Evolutionary conservation across 2,113 vertebrate genomes (phyloP), one percentile per base, ranked within the genome.

Genomic region (Casuarius casuarius): DNA sequence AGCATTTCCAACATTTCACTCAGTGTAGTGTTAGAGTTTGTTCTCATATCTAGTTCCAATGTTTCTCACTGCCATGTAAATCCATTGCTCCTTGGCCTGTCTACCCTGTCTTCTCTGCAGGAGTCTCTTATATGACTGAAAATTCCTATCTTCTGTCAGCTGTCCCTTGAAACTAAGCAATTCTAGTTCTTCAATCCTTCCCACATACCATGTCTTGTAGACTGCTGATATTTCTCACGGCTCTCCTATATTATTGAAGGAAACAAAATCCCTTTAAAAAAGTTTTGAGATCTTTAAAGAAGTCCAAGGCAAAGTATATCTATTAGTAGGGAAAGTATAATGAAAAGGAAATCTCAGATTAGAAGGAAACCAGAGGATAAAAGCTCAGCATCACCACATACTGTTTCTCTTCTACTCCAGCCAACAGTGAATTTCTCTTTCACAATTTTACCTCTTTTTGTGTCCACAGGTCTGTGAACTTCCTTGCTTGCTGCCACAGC

Each of bases 361-460:
- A 67, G 40, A 98, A 54, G 46, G 42, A 18, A 81, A 13, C 1
- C 90, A 95, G 38, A 86, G 95, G 78, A 87, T 86, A 93, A 98
- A 98, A 93, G 96, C 86, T 72, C 97, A 88, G 48, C 94, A 92
- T 72, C 97, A 93, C 17, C 81, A 95, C 3, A 98, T 96, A 83
- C 91, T 97, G 20, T 77, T 59, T 94, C 89, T 52, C 92, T 93
- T 83, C 52, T 62, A 58, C 15, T 70, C 6, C 38, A 86, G 17
- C 48, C 28, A 92, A 33, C 18, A 44, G 33, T 23, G 29, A 8
- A 31, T 83, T 71, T 79, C 20, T 76, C 26, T n/a, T 71, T 75
- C 52, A 38, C 59, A 59, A 18, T 76, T 16, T 76, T 75, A 90
- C 87, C 95, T 68, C 40, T 76, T 70, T 7, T 67, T 80, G 9